A percentile compares a stretch with the other conserved stretches of the same genome.
These are phyloP conservation scores for Scleropages formosus DNA, from an alignment of 2,797 vertebrate genomes.

Conservation along the genomic window DNA sequence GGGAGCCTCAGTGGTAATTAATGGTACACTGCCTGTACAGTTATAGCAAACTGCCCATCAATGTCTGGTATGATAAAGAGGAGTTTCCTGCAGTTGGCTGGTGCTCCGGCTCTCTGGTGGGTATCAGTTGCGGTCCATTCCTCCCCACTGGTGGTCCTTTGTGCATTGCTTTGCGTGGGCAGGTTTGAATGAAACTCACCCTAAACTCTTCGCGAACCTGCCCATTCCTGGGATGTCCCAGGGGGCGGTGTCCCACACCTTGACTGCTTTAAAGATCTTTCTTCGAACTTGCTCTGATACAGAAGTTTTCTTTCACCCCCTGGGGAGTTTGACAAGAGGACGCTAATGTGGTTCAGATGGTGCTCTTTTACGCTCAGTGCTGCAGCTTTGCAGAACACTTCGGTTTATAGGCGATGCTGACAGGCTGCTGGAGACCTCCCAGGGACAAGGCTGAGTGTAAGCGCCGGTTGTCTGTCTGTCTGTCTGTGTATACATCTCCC, in stretches of 20 bases:
- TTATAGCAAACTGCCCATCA: slow-evolving; percentile 24
- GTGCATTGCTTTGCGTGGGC: neutral
- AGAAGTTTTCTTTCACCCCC: neutral
- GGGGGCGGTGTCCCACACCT: neutral
- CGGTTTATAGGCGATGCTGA: too few relatives aligned
- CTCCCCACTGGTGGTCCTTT: neutral
- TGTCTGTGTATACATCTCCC: slow-evolving; percentile 5
- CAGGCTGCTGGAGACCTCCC: neutral
- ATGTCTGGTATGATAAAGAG: slow-evolving; percentile 3
- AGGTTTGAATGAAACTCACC: neutral
- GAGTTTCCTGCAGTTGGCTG: neutral
- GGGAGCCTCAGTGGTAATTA: too few relatives aligned
- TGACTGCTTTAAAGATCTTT: neutral
- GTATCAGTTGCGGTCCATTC: neutral
- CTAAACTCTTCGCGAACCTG: neutral
- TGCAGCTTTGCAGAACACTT: neutral
- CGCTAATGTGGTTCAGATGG: neutral
- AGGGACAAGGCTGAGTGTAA: neutral
- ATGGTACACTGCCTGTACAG: too few relatives aligned
- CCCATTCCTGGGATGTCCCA: neutral
- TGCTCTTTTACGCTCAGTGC: neutral
- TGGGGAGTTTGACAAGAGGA: too few relatives aligned
- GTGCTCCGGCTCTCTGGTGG: too few relatives aligned
- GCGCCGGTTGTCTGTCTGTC: neutral
- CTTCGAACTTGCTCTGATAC: neutral